Evolutionary conservation across 2,888 invertebrate species (phyloP), one percentile per base, ranked within the genome.

Genomic region (Lasiommata megera): DNA sequence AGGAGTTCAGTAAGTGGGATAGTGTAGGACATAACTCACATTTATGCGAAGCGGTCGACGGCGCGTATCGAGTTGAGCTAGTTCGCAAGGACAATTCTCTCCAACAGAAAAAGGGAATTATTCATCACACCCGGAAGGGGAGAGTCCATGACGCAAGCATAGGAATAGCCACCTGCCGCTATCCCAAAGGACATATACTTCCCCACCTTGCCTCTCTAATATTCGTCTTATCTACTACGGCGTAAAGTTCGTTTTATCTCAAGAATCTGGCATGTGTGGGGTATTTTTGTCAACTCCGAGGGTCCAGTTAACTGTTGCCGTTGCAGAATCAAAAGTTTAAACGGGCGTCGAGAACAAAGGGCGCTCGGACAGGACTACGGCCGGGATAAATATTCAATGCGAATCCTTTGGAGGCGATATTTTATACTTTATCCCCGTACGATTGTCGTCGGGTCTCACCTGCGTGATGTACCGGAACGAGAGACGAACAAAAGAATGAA

Each of bases 71-170:
- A 84, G 84, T 84, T 84, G 77, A 79, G 80, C 82, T 84, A 86
- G 84, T 87, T 88, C 84, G 80, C 86, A 85, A 85, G 84, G 88
- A 90, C 89, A 86, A 85, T 89, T 82, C 82, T 82, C 80, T 81
- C 82, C 74, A 80, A 76, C 80, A 88, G 87, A 87, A 87, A 89
- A 88, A 84, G 85, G 83, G 89, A 89, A 90, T 90, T 89, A 90
- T 90, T 90, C 89, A 90, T 89, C 89, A 85, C 88, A 89, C 90
- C 89, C 90, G 90, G 90, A 90, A 90, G 89, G 89, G 90, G 89
- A 89, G 89, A 89, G 82, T 73, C 82, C 82, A 80, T 89, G 90
- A 88, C 89, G 90, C 89, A 89, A 90, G 86, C 80, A 81, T 82
- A 81, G 88, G 84, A 74, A 86, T 84, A 82, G 84, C 85, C 85